Percentiles rank a stretch among this genome's conserved stretches.
phyloP scores from a whole-genome alignment of 2,113 vertebrate species.

The Copsychus sechellarum region DNA sequence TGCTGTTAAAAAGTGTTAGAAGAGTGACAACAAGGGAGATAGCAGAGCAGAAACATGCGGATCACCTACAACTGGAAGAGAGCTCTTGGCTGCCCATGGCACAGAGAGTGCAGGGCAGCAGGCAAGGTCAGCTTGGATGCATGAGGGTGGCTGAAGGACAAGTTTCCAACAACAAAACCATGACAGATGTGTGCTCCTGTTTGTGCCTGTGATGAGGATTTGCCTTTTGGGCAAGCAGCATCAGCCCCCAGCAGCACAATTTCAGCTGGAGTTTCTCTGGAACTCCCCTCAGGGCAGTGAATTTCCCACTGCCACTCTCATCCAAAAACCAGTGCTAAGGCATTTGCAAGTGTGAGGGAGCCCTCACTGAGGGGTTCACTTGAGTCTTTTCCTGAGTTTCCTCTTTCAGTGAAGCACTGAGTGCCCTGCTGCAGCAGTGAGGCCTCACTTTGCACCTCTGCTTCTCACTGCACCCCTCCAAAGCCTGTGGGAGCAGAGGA shows the following conservation, averaged over 20 bases:
- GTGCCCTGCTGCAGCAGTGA: rapidly evolving
- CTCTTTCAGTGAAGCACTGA: rapidly evolving
- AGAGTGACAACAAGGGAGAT: neutral
- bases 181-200: rapidly evolving
- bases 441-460: neutral
- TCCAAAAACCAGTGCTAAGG: neutral
- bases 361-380: neutral
- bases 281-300: neutral
- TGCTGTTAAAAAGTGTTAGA: neutral
- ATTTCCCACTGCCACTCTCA: neutral
- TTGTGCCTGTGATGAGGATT: neutral
- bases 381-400: neutral
- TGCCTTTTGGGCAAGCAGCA: neutral
- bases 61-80: neutral
- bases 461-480: neutral
- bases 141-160: neutral
- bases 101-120: neutral
- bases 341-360: neutral
- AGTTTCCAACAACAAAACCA: neutral
- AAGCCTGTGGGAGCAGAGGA: neutral
- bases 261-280: neutral
- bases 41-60: neutral
- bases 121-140: neutral
- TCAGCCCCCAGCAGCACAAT: neutral
- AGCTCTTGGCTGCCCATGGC: rapidly evolving